These are phyloP conservation scores for Anguilla rostrata DNA, from an alignment of 2,113 vertebrate species.

Conservation along the genomic window DNA sequence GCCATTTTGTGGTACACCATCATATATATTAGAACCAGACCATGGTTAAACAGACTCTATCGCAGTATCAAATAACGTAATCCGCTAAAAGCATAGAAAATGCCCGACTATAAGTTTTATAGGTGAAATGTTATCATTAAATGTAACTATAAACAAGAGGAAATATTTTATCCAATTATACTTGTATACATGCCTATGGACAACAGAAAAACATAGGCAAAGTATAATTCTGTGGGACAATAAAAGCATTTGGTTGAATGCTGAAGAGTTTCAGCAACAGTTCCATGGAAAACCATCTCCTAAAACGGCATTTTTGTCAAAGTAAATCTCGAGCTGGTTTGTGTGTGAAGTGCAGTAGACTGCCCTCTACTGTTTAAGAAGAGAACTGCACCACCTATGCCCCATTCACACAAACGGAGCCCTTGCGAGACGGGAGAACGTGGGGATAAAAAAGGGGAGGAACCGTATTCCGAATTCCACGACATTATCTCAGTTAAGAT, in stretches of 20 bases:
- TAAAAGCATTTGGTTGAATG: neutral
- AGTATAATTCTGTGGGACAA: neutral
- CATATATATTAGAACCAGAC: neutral
- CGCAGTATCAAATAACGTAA: neutral
- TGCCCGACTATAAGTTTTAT: neutral
- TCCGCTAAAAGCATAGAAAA: neutral
- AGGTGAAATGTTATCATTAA: neutral
- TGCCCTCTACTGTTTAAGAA: constrained; percentile 60
- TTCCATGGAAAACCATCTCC: neutral
- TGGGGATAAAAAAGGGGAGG: neutral
- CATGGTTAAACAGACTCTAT: neutral
- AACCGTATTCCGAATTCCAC: neutral
- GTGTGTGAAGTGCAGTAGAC: constrained; percentile 36
- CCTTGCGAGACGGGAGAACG: constrained; percentile 23
- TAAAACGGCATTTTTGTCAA: constrained; percentile 37
- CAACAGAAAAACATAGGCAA: neutral
- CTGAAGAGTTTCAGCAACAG: neutral
- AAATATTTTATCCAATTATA: neutral
- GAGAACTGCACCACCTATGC: constrained; percentile 35
- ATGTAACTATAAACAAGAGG: neutral
- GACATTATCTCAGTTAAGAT: neutral
- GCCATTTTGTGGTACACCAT: neutral
- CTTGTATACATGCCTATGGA: neutral
- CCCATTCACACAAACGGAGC: constrained; percentile 27
- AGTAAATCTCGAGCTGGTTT: neutral